Base-by-base conservation (phyloP, 2,797 vertebrate genomes). In the Acanthis flammea region DNA sequence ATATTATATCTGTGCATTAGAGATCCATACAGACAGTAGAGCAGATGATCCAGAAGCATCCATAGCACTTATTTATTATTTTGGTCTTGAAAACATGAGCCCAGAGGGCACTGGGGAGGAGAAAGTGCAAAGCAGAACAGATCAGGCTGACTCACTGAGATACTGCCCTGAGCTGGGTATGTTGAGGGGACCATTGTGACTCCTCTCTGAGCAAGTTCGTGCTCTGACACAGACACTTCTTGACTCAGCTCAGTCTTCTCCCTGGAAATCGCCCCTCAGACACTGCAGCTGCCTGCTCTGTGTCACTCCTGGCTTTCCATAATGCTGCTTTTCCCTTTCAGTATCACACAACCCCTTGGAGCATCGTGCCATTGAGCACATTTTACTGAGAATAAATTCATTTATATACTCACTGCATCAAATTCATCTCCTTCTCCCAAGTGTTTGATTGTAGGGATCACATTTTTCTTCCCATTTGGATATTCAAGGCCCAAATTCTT, bases 231-330 rank as follows among this genome's bases (percentile, higher is more conserved):
- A 42, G 67, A 35, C 18, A 8, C 15, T 60, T 12, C 39, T 73
- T 15, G 47, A 1, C 10, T 44, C 33, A 35, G 31, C n/a, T 55
- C 27, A 28, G 2, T 37, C 65, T 25, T 47, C 47, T 33, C 44
- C 10, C 67, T 50, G 41, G 48, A 77, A 66, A 70, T 51, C 71
- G 62, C 58, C 51, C 50, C 10, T 2, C 1, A 70, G 63, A 45
- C 16, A 11, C 51, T 24, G 35, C 58, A 73, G 19, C 13, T 72
- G 39, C 23, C 25, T 51, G 53, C 42, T 60, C 25, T 10, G 22
- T 18, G 30, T 44, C 0, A 0, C 37, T 53, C 57, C 48, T 48
- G 9, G 30, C 71, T n/a, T 51, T 63, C 63, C 44, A 5, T 6
- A 53, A 9, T 3, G 19, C 53, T 50, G 24, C 54, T 60, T 61